Conservation (phyloP, 2,113 vertebrate genomes). For the Saguinus midas region DNA sequence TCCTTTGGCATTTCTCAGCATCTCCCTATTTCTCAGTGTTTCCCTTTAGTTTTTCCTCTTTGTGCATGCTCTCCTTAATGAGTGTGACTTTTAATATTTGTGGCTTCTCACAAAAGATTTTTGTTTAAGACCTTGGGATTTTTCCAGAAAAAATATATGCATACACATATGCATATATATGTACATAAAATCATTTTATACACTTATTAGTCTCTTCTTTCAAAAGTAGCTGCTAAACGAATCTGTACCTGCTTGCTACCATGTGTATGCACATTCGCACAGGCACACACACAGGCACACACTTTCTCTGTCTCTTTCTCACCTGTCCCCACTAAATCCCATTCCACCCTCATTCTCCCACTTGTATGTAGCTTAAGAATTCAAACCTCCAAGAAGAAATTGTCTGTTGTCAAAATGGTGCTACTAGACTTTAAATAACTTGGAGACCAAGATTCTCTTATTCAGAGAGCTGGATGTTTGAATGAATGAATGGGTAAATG, state of each 20-base stretch:
- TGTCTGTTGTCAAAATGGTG: background rate
- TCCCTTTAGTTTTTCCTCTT: background rate
- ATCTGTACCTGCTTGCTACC: background rate
- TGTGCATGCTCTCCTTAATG: background rate
- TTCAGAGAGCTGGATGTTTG: background rate
- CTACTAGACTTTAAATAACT: background rate
- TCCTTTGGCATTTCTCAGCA: slow-evolving; percentile 27
- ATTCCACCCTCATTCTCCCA: background rate
- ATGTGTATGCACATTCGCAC: background rate
- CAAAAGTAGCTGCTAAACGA: background rate
- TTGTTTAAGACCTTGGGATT: slow-evolving; percentile 34
- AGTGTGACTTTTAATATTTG: slow-evolving; percentile 10
- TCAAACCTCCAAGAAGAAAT: background rate
- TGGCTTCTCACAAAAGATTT: slow-evolving; percentile 10
- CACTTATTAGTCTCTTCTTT: slow-evolving; percentile 26
- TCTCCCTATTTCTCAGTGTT: slow-evolving; percentile 3
- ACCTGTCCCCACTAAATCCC: background rate
- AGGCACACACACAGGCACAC: background rate
- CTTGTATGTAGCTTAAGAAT: background rate
- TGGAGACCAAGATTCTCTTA: background rate
- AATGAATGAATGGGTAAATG: background rate
- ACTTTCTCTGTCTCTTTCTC: background rate
- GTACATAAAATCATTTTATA: background rate
- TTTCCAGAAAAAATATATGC: background rate
- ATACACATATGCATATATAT: background rate